Conservation (phyloP, 2,113 vertebrate genomes). For the Erythrolamprus reginae region DNA sequence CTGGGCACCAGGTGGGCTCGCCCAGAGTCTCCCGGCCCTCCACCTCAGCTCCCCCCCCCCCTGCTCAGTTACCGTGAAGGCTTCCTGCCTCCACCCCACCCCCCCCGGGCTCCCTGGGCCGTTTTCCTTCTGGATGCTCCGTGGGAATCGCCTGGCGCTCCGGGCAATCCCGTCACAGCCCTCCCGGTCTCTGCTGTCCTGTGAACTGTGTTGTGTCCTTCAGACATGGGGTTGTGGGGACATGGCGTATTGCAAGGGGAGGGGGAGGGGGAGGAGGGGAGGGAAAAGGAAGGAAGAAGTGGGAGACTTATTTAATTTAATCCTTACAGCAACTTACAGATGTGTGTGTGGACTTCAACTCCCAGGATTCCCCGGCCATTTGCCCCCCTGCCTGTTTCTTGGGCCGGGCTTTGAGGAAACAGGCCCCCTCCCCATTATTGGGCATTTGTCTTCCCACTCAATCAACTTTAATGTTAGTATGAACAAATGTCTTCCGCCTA, state of each 20-base stretch:
- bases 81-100: background rate
- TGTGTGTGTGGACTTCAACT: background rate
- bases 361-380: background rate
- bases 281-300: background rate
- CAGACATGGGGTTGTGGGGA: background rate
- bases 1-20: background rate
- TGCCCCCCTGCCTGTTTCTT: background rate
- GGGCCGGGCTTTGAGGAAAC: background rate
- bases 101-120: background rate
- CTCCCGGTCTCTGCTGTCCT: background rate
- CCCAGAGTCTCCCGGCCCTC: no score
- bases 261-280: background rate
- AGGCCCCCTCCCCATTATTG: background rate
- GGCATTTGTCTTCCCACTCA: background rate
- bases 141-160: background rate
- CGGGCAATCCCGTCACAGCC: background rate
- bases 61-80: background rate
- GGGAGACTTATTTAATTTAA: background rate
- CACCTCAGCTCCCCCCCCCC: no score
- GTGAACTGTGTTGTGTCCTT: background rate
- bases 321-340: background rate
- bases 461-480: background rate
- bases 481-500: background rate
- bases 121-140: background rate
- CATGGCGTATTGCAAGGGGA: background rate